Conservation (phyloP, 2,888 invertebrate species). For the Himalopsyche kuldschensis region DNA sequence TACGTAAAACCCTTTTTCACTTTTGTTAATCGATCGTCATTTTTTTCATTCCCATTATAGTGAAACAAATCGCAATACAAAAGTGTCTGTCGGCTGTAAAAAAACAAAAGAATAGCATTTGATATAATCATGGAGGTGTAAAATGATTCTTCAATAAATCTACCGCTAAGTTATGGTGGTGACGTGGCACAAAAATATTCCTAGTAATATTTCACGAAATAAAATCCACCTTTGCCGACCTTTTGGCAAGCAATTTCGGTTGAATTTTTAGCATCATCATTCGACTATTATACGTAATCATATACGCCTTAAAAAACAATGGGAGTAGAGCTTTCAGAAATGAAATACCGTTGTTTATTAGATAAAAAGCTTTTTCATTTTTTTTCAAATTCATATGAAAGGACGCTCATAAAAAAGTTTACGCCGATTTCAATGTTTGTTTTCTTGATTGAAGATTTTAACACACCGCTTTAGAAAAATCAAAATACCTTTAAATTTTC, state of each 20-base stretch:
- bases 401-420: neutral
- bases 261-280: slow-evolving; percentile 20
- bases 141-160: slow-evolving; percentile 17
- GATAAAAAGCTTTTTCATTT: neutral
- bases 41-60: neutral
- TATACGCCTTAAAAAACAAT: slow-evolving; percentile 12
- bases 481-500: neutral
- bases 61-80: slow-evolving; percentile 8
- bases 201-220: neutral
- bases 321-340: neutral
- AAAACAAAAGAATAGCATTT: slow-evolving; percentile 10
- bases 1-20: neutral
- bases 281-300: slow-evolving; percentile 6
- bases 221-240: neutral
- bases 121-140: slow-evolving; percentile 28
- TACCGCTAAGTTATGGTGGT: slow-evolving; percentile 8
- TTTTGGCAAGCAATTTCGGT: neutral
- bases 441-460: slow-evolving; percentile 36
- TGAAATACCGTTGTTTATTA: slow-evolving; percentile 12
- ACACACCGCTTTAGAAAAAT: slow-evolving; percentile 22
- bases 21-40: neutral
- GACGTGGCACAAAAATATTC: slow-evolving; percentile 19
- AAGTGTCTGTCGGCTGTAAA: neutral
- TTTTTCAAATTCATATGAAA: neutral
- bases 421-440: slow-evolving; percentile 35